A percentile compares a stretch with the other conserved stretches of the same genome.
Conservation (phyloP, 2,113 vertebrate genomes). For the Hiodon alosoides region DNA sequence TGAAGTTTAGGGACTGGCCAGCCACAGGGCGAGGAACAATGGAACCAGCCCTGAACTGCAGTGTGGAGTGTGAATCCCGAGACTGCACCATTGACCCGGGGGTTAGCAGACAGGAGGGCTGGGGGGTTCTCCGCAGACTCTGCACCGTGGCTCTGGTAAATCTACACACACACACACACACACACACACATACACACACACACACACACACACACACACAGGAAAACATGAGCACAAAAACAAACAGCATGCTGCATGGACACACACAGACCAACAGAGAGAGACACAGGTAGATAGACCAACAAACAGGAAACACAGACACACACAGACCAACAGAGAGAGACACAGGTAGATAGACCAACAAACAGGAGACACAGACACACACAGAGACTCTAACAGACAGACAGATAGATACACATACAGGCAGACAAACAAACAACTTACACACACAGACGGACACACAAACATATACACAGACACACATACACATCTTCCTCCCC, state of each 20-base stretch:
- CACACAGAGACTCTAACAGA: slow-evolving; percentile 16
- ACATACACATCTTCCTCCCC: too few species aligned
- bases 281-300: slow-evolving; percentile 13
- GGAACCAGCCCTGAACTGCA: slow-evolving; percentile 85
- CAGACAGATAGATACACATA: not conserved
- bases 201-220: not conserved
- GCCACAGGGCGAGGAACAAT: slow-evolving; percentile 45
- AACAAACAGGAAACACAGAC: not conserved
- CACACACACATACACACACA: slow-evolving; percentile 6
- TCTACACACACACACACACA: slow-evolving; percentile 22
- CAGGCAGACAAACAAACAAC: slow-evolving; percentile 1
- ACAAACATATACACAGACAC: too few species aligned
- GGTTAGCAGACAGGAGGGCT: slow-evolving; percentile 59
- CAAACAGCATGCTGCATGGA: not conserved
- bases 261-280: slow-evolving; percentile 16
- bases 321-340: slow-evolving; percentile 14
- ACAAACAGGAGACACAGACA: slow-evolving; percentile 9
- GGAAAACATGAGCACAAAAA: too few species aligned
- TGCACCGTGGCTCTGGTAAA: slow-evolving; percentile 73
- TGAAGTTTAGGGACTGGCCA: slow-evolving; percentile 38
- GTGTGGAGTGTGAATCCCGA: slow-evolving; percentile 67
- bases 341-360: slow-evolving; percentile 11
- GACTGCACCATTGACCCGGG: slow-evolving; percentile 57
- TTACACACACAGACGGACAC: not conserved
- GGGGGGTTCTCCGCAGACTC: slow-evolving; percentile 66